Evolutionary conservation across 2,888 invertebrate genomes (phyloP).

Genomic region (Coremacera marginata): DNA sequence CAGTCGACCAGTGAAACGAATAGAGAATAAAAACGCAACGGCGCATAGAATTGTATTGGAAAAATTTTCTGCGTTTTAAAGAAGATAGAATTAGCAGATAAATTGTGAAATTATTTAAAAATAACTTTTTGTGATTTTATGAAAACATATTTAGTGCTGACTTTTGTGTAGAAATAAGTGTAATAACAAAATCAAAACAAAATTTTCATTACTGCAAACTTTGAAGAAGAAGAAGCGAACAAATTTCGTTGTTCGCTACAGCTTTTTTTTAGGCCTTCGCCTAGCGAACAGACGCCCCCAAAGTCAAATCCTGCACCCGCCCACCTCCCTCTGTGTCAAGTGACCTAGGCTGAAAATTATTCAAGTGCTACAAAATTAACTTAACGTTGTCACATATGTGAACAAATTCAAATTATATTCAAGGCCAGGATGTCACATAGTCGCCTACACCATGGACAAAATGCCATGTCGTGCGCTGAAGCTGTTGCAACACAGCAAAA

Average conservation of each 20-base stretch:
- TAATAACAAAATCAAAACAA: not conserved
- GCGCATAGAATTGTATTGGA: not conserved
- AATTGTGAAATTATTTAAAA: constrained; percentile 23
- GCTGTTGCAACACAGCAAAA: not conserved
- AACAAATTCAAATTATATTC: not conserved
- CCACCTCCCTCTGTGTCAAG: not conserved
- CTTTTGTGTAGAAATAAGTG: not conserved
- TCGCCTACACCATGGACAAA: not conserved
- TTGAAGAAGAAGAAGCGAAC: not conserved
- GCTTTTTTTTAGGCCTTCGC: too few species aligned
- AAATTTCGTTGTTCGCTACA: not conserved
- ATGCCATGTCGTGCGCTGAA: not conserved
- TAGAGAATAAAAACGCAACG: not conserved
- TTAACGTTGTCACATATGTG: too few species aligned
- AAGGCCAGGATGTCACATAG: not conserved
- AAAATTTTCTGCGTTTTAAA: not conserved
- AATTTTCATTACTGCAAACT: not conserved
- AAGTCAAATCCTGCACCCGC: not conserved
- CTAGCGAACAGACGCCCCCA: not conserved
- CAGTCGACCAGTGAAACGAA: not conserved
- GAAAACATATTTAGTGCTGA: not conserved
- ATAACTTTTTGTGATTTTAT: not conserved
- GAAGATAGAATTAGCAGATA: not conserved
- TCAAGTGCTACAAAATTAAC: constrained; percentile 1
- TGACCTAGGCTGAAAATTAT: constrained; percentile 19